Percentiles rank a stretch among this genome's conserved stretches.
Conservation (phyloP, 1,140 invertebrate genomes). For the Tribolium castaneum region DNA sequence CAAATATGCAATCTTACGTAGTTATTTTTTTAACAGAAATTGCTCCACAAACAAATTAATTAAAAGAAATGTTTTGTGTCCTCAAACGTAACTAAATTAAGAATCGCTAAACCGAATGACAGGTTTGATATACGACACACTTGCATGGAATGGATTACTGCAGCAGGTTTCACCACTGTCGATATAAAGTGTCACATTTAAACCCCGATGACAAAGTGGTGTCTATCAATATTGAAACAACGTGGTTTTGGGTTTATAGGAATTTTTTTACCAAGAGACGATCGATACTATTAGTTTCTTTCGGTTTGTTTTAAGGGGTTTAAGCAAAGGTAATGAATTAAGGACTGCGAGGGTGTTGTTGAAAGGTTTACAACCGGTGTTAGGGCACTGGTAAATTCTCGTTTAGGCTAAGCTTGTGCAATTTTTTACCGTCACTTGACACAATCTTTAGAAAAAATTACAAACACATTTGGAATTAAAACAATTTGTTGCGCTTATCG, state of each 20-base stretch:
- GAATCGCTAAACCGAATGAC: neutral
- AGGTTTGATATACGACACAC: neutral
- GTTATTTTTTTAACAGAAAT: neutral
- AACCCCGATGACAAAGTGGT: neutral
- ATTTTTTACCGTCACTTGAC: too few relatives aligned
- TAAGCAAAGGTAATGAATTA: neutral
- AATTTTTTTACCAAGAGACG: neutral
- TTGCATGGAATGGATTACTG: neutral
- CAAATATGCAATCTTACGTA: neutral
- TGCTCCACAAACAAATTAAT: too few relatives aligned
- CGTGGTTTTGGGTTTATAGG: neutral
- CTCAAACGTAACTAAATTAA: conserved; percentile 1
- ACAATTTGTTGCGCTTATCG: too few relatives aligned
- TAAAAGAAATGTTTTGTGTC: neutral
- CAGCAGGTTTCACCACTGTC: neutral
- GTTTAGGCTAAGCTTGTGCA: neutral
- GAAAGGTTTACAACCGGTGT: neutral
- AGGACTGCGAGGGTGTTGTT: neutral
- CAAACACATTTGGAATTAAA: too few relatives aligned
- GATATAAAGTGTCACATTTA: neutral
- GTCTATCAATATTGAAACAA: neutral
- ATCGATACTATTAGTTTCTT: neutral
- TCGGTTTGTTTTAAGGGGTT: neutral
- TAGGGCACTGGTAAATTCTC: neutral
- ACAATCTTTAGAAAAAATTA: too few relatives aligned